Conservation (phyloP, 2,113 vertebrate genomes). For the Heloderma charlesbogerti region DNA sequence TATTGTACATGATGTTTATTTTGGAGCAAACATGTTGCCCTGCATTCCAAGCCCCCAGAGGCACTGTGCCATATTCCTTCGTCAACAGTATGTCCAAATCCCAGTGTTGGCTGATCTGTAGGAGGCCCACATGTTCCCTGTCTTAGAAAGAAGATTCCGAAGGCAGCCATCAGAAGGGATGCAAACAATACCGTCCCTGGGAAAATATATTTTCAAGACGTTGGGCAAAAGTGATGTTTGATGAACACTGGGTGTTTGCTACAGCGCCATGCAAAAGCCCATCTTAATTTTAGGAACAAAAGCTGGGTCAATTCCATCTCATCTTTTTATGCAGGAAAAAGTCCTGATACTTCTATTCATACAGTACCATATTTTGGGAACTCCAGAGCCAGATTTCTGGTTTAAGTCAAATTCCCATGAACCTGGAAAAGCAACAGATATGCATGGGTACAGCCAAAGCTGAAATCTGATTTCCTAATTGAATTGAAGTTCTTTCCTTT, state of each 20-base stretch:
- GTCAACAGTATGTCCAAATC: slow-evolving; percentile 66
- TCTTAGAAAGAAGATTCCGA: slow-evolving; percentile 56
- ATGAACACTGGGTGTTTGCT: not conserved
- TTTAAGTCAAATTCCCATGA: slow-evolving; percentile 42
- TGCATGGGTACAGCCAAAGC: slow-evolving; percentile 40
- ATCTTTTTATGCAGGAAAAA: not conserved
- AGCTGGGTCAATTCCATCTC: not conserved
- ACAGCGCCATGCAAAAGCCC: not conserved
- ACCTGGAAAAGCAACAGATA: slow-evolving; percentile 26
- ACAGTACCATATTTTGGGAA: not conserved
- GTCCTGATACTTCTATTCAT: not conserved
- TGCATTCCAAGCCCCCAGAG: slow-evolving; percentile 65
- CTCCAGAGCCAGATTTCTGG: not conserved
- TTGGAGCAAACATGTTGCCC: slow-evolving; percentile 63
- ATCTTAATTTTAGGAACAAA: slow-evolving; percentile 7
- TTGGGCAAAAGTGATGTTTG: slow-evolving; percentile 18
- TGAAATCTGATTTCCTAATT: slow-evolving; percentile 43
- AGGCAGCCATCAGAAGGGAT: not conserved
- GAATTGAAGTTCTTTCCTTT: not conserved
- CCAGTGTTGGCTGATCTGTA: slow-evolving; percentile 46
- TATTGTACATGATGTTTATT: slow-evolving; percentile 70
- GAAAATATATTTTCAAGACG: slow-evolving; percentile 12
- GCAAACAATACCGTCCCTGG: slow-evolving; percentile 17
- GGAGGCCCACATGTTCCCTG: slow-evolving; percentile 15
- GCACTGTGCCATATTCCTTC: slow-evolving; percentile 58